These are phyloP conservation scores for Tyrannus savana DNA, from an alignment of 2,113 vertebrate genomes.

Conservation along the genomic window DNA sequence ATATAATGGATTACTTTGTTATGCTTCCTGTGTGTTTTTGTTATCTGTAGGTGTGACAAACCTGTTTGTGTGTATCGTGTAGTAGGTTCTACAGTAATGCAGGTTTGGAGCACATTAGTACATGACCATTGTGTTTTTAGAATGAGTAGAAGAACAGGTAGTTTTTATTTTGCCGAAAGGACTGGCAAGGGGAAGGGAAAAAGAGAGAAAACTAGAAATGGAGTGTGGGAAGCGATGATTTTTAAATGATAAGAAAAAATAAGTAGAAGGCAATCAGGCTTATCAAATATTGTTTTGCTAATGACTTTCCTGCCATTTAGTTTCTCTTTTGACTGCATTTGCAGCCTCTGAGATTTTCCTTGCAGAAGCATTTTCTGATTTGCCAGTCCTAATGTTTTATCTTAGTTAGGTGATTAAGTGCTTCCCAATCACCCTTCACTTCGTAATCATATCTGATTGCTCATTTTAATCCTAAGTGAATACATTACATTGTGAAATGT, in stretches of 20 bases:
- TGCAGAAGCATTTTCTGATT: constrained; percentile 16
- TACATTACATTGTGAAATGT: not conserved
- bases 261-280: not conserved
- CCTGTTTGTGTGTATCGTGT: not conserved
- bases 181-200: not conserved
- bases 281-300: not conserved
- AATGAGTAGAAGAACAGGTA: not conserved
- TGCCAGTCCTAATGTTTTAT: not conserved
- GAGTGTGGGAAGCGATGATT: not conserved
- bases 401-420: constrained; percentile 8
- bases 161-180: not conserved
- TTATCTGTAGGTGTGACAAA: not conserved
- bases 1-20: not conserved
- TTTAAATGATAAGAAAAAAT: not conserved
- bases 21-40: not conserved
- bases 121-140: not conserved
- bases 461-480: constrained; percentile 11
- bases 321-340: not conserved
- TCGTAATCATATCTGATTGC: not conserved
- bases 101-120: not conserved
- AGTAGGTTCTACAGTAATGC: not conserved
- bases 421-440: constrained; percentile 21
- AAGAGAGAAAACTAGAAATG: not conserved
- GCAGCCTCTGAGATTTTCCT: not conserved
- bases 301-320: not conserved